A percentile compares a stretch with the other conserved stretches of the same genome.
Conservation (phyloP, 2,797 vertebrate species). For the Arrhamphus sclerolepis region DNA sequence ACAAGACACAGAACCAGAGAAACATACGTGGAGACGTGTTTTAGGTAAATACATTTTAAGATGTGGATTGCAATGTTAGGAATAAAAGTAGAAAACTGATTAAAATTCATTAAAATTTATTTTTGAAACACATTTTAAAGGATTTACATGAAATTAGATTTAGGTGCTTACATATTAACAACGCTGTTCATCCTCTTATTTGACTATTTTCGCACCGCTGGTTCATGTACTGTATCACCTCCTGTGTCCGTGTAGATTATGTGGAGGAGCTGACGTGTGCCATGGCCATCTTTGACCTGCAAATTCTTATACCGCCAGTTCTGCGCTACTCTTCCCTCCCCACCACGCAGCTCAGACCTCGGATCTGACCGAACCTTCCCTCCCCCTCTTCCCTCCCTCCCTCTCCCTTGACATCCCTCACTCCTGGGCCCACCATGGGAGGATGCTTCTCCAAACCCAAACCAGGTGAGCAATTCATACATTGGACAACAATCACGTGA, state of each 20-base stretch:
- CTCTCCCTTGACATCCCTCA: slow-evolving; percentile 66
- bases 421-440: slow-evolving; percentile 85
- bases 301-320: slow-evolving; percentile 65
- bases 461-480: slow-evolving; percentile 81
- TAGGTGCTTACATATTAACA: neutral
- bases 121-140: too few relatives aligned
- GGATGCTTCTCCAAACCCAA: slow-evolving; percentile 96
- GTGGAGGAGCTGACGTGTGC: slow-evolving; percentile 76
- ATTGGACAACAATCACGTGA: too few relatives aligned
- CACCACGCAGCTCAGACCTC: slow-evolving; percentile 55
- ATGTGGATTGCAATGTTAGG: too few relatives aligned
- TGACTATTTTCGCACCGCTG: neutral
- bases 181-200: neutral
- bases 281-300: slow-evolving; percentile 77
- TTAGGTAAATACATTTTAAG: neutral
- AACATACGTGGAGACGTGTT: neutral
- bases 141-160: neutral
- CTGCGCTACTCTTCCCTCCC: slow-evolving; percentile 63
- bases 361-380: slow-evolving; percentile 64
- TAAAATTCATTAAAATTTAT: too few relatives aligned
- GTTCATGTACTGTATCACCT: neutral
- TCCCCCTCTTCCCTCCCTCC: slow-evolving; percentile 48
- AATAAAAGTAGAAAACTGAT: too few relatives aligned
- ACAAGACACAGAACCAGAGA: neutral
- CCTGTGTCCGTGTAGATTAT: slow-evolving; percentile 59